phyloP scores from a whole-genome alignment of 2,113 vertebrate genomes.

The Heptranchias perlo region DNA sequence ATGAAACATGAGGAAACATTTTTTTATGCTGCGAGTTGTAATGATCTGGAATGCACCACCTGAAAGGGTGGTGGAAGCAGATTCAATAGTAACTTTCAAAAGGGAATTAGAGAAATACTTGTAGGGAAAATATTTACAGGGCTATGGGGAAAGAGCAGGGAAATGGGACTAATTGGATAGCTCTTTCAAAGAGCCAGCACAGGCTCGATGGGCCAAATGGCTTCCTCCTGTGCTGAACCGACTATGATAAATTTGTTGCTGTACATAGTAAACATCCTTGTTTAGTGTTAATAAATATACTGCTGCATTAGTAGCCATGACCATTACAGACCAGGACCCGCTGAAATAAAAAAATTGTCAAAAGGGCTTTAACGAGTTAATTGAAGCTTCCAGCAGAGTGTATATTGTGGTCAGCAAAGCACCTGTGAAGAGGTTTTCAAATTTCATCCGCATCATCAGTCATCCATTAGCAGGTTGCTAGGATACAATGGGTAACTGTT shows the following conservation, averaged over 20 bases:
- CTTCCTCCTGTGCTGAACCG: no score
- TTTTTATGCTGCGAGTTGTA: no score
- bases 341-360: neutral
- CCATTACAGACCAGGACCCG: neutral
- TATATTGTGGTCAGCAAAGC: neutral
- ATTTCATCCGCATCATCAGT: neutral
- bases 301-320: neutral
- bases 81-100: no score
- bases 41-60: no score
- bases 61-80: no score
- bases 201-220: no score
- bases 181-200: no score
- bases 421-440: neutral
- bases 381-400: neutral
- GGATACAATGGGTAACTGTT: neutral
- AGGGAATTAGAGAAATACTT: no score
- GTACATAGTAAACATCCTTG: neutral
- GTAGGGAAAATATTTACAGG: no score
- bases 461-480: constrained; percentile 7
- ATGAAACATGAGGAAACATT: no score
- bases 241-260: neutral
- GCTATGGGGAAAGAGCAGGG: no score
- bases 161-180: no score
- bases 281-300: neutral
- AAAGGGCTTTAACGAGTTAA: constrained; percentile 1